Evolutionary conservation across 2,888 invertebrate species (phyloP), one percentile per base, ranked within the genome.

Genomic region (Dicyrtoma fusca): DNA sequence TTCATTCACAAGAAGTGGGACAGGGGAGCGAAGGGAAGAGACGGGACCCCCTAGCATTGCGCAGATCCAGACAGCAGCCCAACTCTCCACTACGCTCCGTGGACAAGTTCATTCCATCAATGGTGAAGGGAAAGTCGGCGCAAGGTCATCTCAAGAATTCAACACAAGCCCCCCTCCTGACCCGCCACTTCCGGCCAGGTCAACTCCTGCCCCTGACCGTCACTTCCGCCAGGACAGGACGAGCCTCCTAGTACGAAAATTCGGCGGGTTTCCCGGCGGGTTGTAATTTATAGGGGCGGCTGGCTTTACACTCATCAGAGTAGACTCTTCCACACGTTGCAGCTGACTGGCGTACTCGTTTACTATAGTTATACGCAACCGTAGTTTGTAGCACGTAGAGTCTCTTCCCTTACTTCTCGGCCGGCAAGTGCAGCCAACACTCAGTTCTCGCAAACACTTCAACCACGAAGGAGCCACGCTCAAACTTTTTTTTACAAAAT

Each of bases 41-140:
- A 34, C 34, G 34, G 8, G 34, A 69, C 77, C 76, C 75, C 74
- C 62, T 61, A 66, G 69, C 13, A 26, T 23, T 63, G 76, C 76
- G 75, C 76, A 75, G 72, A 71, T 45, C 17, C n/a, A 57, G 19
- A 51, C 71, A 74, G 72, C 68, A 34, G 26, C 73, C 69, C 65
- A 25, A 55, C 44, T 34, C 49, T 71, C 71, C 75, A 77, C 79
- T 79, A 80, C 79, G 78, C 79, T 79, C 75, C 13, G 57, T 86
- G 87, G 88, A 84, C 86, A 85, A 87, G 87, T 88, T 87, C 86
- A 88, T 84, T 84, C 82, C 82, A 80, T 81, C 80, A 81, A 81
- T 81, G 81, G 79, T 76, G 76, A 61, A 76, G 76, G 79, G 80
- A 74, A 74, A 71, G 76, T 74, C 70, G 61, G 57, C 55, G 68